Base-by-base conservation (phyloP, 2,888 invertebrate species). In the Kryphioiulus occultus region DNA sequence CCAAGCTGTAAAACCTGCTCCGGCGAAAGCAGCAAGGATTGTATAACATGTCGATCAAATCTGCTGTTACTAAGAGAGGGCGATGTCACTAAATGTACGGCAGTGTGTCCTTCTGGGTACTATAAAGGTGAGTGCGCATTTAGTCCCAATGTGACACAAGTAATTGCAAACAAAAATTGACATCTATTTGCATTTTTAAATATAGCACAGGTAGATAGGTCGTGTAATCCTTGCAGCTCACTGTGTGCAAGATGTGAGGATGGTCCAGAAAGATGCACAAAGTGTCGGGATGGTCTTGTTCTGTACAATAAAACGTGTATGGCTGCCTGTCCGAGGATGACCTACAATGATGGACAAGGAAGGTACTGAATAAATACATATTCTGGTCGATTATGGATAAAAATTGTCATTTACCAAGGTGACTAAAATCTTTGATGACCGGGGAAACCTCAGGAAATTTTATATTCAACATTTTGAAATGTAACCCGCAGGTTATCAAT, bases 241-340 rank as follows among this genome's bases (percentile, higher is more conserved):
- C 96, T 97, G 91, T 97, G 97, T 91, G 95, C 95, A 39, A 96
- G 96, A 88, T 97, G 97, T 91, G 95, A 96, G 90, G 96, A 96
- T 90, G 94, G 95, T 89, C 95, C 96, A 5, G 95, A 96, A 90
- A 94, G 95, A 89, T 97, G 97, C 91, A 96, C 95, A 78, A 96
- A 96, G 90, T 97, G 97, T 91, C 96, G 97, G 90, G 96, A 96
- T 92, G 96, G 97, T 91, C 93, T 97, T 89, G 95, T 97, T 86
- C 94, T 97, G 91, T 95, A 95, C 91, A 95, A 95, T 89, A 95
- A 95, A 90, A 95, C 95, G 90, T 97, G 97, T 92, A 94, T 96
- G 90, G 95, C 97, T 9, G 94, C 96, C 0, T 97, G 97, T 92
- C 97, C 97, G 0, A 91, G 94, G 22, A 94, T 95, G 89, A 96